Conservation (phyloP, 2,113 vertebrate species). For the Myanophis thanlyinensis region DNA sequence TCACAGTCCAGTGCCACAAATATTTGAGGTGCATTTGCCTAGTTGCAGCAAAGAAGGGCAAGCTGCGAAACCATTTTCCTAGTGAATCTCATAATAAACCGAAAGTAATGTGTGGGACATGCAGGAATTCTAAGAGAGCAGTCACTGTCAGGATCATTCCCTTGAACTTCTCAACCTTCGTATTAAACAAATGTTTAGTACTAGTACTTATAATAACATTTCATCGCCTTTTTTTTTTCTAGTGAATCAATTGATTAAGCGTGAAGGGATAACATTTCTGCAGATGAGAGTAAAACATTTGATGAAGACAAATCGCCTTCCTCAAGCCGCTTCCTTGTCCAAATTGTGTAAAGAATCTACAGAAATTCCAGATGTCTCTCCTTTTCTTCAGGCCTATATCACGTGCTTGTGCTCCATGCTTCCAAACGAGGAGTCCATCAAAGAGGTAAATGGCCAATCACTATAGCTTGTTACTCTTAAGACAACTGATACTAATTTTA, state of each 20-base stretch:
- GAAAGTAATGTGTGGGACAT: neutral
- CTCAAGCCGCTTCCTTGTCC: slow-evolving; percentile 88
- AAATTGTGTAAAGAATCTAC: slow-evolving; percentile 88
- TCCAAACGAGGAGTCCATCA: slow-evolving; percentile 92
- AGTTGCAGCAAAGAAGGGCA: neutral
- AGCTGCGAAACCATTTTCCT: neutral
- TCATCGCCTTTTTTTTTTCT: slow-evolving; percentile 63
- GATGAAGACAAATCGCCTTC: slow-evolving; percentile 90
- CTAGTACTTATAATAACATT: slow-evolving; percentile 49
- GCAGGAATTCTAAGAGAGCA: neutral
- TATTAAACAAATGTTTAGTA: slow-evolving; percentile 38
- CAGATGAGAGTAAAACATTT: slow-evolving; percentile 97
- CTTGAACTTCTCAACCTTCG: neutral
- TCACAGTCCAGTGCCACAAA: neutral
- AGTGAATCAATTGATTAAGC: slow-evolving; percentile 88
- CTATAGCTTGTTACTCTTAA: neutral
- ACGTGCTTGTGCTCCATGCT: slow-evolving; percentile 90
- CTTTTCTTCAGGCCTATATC: slow-evolving; percentile 91
- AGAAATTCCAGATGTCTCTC: slow-evolving; percentile 82
- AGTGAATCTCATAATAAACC: neutral
- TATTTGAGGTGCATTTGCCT: neutral
- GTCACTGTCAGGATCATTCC: neutral
- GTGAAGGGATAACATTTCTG: slow-evolving; percentile 95
- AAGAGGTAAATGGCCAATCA: slow-evolving; percentile 80
- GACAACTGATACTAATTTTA: neutral